phyloP scores from a whole-genome alignment of 2,888 invertebrate species.

The Drosophila histrio region DNA sequence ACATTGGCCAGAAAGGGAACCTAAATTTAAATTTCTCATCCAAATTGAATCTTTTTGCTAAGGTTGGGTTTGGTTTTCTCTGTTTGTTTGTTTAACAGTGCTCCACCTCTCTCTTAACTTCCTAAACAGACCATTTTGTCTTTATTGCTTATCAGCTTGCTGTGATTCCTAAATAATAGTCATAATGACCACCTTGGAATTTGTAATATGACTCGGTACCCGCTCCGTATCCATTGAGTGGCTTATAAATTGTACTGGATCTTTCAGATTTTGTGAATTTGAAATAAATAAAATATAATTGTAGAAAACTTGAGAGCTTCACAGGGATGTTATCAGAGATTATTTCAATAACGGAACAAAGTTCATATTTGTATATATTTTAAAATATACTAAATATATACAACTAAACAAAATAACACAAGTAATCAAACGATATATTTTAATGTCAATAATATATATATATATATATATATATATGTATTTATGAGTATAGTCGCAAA shows the following conservation, averaged over 20 bases:
- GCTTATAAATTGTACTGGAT: background rate
- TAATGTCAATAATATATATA: background rate
- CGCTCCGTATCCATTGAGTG: background rate
- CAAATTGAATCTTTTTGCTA: conserved; percentile 59
- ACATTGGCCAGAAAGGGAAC: conserved; percentile 21
- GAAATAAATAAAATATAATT: background rate
- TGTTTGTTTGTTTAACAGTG: background rate
- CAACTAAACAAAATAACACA: background rate
- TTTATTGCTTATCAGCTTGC: conserved; percentile 33
- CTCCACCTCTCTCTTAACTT: background rate
- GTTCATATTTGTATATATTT: too few relatives aligned
- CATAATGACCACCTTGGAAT: conserved; percentile 19
- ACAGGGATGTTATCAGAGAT: background rate
- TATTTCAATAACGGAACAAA: background rate
- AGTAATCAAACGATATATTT: background rate
- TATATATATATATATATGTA: too few relatives aligned
- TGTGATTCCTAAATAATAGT: conserved; percentile 16
- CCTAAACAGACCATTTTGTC: conserved; percentile 1
- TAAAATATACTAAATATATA: too few relatives aligned
- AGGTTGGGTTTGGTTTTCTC: background rate
- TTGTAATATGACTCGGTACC: conserved; percentile 1
- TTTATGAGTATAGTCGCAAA: too few relatives aligned
- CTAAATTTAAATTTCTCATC: conserved; percentile 63
- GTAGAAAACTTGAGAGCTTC: background rate
- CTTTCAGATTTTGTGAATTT: background rate